Evolutionary conservation across 2,888 invertebrate species (phyloP), one percentile per base, ranked within the genome.

Genomic region (Anorthoa munda): DNA sequence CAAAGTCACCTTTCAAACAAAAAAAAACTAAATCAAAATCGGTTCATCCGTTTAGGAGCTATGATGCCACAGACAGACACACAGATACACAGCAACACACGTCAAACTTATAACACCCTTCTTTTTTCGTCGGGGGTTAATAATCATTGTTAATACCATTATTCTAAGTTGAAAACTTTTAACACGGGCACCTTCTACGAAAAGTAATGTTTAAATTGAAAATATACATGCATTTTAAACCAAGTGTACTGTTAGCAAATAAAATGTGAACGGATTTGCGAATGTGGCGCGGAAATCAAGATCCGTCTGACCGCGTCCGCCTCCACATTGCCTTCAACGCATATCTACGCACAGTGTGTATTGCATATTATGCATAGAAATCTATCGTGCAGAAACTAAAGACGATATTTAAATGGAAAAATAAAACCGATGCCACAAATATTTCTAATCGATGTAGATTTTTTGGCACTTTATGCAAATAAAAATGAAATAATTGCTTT

Each of bases 201-300:
- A 39, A 23, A 59, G 12, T 21, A 48, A 48, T 17, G 39, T 23
- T 76, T 46, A 15, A 7, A 66, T 66, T 45, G 18, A 59, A 66
- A 59, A 61, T n/a, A 66, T 46, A 46, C 15, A 66, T 53, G 56
- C 64, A 65, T 48, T n/a, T 72, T 45, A 23, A 13, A 31, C 11
- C 13, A 66, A 45, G 12, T 17, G 23, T 64, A 56, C 48, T 66
- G 56, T 76, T 77, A 65, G 23, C 53, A 50, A 80, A 82, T 68
- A 63, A 75, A 67, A 72, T 67, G 73, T 72, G 61, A 73, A 48
- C 50, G 31, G 66, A 61, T 58, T 75, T 12, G 61, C 55, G 26
- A 73, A 70, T 51, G 61, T 23, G 13, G 51, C 13, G 45, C 83
- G 82, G 81, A 83, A 72, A 64, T 83, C 64, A 60, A 79, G 79